phyloP scores from a whole-genome alignment of 2,888 invertebrate species.

The Monochamus alternatus region DNA sequence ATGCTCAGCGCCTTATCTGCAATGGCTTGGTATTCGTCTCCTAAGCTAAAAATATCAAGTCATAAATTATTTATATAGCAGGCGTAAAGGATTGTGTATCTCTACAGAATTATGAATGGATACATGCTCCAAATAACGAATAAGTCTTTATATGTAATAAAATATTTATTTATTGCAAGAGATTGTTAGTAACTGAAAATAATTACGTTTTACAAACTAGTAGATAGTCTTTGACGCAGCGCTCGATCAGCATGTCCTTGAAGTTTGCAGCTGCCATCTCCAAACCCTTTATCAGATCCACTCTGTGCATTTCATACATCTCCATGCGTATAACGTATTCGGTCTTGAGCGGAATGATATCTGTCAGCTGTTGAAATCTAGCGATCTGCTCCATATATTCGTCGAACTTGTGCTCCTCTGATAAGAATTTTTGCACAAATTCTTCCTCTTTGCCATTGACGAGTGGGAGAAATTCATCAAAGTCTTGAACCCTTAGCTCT shows the following conservation, averaged over 20 bases:
- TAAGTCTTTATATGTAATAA: too few relatives aligned
- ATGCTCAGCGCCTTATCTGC: constrained; percentile 84
- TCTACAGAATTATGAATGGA: too few relatives aligned
- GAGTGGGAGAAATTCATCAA: constrained; percentile 85
- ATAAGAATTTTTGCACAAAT: constrained; percentile 80
- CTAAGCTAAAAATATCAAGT: constrained; percentile 75
- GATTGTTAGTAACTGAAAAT: not conserved
- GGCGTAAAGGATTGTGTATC: too few relatives aligned
- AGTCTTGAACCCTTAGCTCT: constrained; percentile 82
- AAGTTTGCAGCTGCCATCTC: constrained; percentile 80
- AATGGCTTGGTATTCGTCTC: constrained; percentile 87
- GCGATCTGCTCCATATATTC: constrained; percentile 77
- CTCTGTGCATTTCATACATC: constrained; percentile 89
- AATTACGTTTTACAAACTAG: constrained; percentile 82
- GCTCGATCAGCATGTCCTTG: constrained; percentile 79
- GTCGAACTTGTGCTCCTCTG: constrained; percentile 77
- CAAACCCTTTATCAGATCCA: constrained; percentile 82
- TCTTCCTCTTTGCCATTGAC: constrained; percentile 83
- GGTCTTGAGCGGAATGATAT: constrained; percentile 75
- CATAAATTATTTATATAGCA: too few relatives aligned
- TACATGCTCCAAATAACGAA: too few relatives aligned
- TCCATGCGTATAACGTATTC: constrained; percentile 84
- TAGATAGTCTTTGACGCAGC: constrained; percentile 88
- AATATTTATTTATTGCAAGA: too few relatives aligned
- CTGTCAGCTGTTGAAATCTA: constrained; percentile 77